These are phyloP conservation scores for Poeciliopsis presidionis DNA, from an alignment of 2,797 vertebrate species.

Conservation along the genomic window DNA sequence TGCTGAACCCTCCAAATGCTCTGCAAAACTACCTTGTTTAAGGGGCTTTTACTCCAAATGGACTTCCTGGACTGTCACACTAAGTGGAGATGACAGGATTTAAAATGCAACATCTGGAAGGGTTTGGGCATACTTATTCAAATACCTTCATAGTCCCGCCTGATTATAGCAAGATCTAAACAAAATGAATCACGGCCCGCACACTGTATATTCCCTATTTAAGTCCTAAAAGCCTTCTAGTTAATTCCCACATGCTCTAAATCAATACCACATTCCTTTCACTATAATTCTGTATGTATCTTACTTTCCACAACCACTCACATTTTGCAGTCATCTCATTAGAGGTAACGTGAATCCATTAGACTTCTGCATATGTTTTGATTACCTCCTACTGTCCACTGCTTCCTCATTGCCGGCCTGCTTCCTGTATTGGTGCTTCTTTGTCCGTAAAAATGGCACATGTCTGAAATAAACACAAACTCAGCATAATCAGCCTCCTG, in stretches of 20 bases:
- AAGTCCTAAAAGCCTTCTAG: conserved; percentile 69
- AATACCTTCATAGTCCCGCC: conserved; percentile 58
- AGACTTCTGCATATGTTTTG: conserved; percentile 49
- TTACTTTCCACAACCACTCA: conserved; percentile 66
- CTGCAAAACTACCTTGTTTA: conserved; percentile 68
- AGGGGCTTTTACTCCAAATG: conserved; percentile 72
- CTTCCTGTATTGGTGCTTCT: conserved; percentile 37
- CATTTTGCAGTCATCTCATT: conserved; percentile 57
- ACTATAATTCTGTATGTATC: conserved; percentile 47
- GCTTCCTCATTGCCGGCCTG: conserved; percentile 23
- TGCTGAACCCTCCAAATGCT: conserved; percentile 70
- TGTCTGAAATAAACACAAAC: conserved; percentile 60
- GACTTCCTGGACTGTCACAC: conserved; percentile 64
- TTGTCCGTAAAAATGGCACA: conserved; percentile 51
- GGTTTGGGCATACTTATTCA: conserved; percentile 69
- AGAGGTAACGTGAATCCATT: conserved; percentile 56
- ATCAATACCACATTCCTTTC: conserved; percentile 72
- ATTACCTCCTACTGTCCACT: conserved; percentile 41
- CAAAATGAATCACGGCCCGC: conserved; percentile 63
- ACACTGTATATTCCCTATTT: conserved; percentile 59
- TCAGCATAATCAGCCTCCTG: conserved; percentile 67
- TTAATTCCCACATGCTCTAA: conserved; percentile 70
- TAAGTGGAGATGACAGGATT: conserved; percentile 79
- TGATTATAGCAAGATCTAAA: conserved; percentile 71
- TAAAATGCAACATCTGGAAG: conserved; percentile 77